Evolutionary conservation across 1,140 invertebrate genomes (phyloP).

Genomic region (Schlechtendalia chinensis): DNA sequence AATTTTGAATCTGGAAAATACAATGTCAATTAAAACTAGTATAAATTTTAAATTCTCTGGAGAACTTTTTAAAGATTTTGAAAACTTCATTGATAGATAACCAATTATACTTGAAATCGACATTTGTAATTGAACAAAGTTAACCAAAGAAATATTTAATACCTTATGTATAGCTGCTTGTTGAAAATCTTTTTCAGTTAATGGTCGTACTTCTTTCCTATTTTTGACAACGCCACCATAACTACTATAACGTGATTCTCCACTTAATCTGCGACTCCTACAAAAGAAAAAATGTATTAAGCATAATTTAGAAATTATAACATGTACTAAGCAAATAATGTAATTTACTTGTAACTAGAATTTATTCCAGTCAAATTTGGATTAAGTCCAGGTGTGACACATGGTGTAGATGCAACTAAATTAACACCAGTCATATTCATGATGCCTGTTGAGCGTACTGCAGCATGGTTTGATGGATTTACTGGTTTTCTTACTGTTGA

Average conservation of each 20-base stretch:
- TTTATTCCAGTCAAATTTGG: constrained; percentile 37
- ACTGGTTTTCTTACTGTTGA: constrained; percentile 28
- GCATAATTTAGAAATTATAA: background rate
- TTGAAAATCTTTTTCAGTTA: constrained; percentile 38
- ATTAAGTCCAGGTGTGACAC: constrained; percentile 22
- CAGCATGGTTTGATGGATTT: background rate
- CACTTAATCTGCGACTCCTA: constrained; percentile 28
- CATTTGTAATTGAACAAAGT: too few species aligned
- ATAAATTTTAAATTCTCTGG: too few species aligned
- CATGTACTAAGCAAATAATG: background rate
- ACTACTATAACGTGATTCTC: constrained; percentile 39
- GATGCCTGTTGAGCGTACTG: background rate
- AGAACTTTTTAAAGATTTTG: too few species aligned
- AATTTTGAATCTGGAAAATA: constrained; percentile 37
- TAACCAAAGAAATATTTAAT: background rate
- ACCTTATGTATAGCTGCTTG: constrained; percentile 37
- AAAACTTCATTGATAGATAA: too few species aligned
- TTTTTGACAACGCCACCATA: constrained; percentile 41
- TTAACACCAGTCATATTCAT: constrained; percentile 41
- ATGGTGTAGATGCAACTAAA: constrained; percentile 37
- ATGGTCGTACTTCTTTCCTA: constrained; percentile 41
- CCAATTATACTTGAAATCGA: too few species aligned
- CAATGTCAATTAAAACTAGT: background rate
- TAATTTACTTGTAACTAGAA: constrained; percentile 36
- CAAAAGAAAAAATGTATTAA: constrained; percentile 12